phyloP scores from a whole-genome alignment of 2,113 vertebrate species.

The Hydrochoerus hydrochaeris region DNA sequence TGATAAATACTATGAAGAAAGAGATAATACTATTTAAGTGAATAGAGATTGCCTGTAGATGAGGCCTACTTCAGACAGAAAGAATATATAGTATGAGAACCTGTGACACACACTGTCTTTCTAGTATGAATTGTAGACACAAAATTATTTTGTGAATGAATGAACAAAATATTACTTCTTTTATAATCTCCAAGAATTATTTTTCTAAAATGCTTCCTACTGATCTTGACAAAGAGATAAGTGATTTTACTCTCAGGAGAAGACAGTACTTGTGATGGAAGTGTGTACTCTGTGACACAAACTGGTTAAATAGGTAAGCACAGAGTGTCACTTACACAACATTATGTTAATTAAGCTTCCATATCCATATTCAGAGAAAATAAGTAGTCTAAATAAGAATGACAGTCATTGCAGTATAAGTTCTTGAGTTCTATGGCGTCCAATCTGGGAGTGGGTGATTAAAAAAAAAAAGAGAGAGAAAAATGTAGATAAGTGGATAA shows the following conservation, averaged over 20 bases:
- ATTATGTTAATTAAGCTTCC: not conserved
- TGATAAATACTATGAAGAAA: slow-evolving; percentile 12
- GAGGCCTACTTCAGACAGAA: not conserved
- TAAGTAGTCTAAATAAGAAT: not conserved
- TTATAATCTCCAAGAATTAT: not conserved
- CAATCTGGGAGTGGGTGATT: not conserved
- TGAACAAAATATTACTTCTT: not conserved
- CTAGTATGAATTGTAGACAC: not conserved
- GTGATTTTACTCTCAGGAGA: not conserved
- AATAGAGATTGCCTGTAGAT: not conserved
- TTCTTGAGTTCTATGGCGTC: not conserved
- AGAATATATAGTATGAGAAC: not conserved
- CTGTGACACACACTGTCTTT: not conserved
- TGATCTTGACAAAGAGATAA: not conserved
- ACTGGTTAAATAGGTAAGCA: not conserved
- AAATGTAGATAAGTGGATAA: not conserved
- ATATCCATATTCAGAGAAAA: not conserved
- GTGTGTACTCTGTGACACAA: not conserved
- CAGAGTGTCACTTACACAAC: not conserved
- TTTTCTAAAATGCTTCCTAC: not conserved
- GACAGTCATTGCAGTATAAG: not conserved
- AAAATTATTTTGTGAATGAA: slow-evolving; percentile 16
- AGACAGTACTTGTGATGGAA: not conserved
- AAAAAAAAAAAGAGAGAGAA: not conserved
- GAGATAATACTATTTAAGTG: not conserved